phyloP scores from a whole-genome alignment of 1,140 invertebrate species.

The Probaryconus sp. region DNA sequence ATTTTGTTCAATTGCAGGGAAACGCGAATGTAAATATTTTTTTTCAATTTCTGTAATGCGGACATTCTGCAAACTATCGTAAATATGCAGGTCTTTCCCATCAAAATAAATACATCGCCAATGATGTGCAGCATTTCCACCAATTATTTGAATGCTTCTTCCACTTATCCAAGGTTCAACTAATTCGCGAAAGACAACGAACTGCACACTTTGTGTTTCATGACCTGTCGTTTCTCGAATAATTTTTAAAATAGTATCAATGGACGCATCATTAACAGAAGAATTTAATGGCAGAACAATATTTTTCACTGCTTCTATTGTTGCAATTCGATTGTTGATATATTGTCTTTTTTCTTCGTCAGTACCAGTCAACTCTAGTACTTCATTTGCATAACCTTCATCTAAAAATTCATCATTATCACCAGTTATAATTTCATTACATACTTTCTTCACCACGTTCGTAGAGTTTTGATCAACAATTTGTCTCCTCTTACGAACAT shows the following conservation, averaged over 20 bases:
- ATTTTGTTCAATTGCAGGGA: not conserved
- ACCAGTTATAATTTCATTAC: too few species aligned
- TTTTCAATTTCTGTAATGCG: not conserved
- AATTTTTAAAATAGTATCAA: constrained; percentile 17
- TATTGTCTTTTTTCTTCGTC: not conserved
- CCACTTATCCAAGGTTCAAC: constrained; percentile 1
- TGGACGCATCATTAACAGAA: constrained; percentile 2
- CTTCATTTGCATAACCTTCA: too few species aligned
- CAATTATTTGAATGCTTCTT: constrained; percentile 26
- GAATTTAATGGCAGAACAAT: not conserved
- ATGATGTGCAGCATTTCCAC: constrained; percentile 8
- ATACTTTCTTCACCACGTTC: too few species aligned
- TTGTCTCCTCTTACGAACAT: too few species aligned
- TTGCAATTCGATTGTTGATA: not conserved
- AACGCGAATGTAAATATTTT: constrained; percentile 2
- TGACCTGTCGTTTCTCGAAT: not conserved
- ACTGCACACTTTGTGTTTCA: constrained; percentile 13
- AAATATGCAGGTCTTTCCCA: constrained; percentile 4
- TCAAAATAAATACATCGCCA: constrained; percentile 25
- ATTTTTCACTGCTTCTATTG: not conserved
- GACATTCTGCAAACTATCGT: constrained; percentile 11
- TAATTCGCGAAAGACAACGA: not conserved
- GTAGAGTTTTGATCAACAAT: too few species aligned
- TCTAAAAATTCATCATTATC: too few species aligned
- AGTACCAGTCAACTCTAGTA: too few species aligned